A percentile compares a stretch with the other conserved stretches of the same genome.
Evolutionary conservation across 2,797 vertebrate species (phyloP).

Genomic region (Poecilia gillii): DNA sequence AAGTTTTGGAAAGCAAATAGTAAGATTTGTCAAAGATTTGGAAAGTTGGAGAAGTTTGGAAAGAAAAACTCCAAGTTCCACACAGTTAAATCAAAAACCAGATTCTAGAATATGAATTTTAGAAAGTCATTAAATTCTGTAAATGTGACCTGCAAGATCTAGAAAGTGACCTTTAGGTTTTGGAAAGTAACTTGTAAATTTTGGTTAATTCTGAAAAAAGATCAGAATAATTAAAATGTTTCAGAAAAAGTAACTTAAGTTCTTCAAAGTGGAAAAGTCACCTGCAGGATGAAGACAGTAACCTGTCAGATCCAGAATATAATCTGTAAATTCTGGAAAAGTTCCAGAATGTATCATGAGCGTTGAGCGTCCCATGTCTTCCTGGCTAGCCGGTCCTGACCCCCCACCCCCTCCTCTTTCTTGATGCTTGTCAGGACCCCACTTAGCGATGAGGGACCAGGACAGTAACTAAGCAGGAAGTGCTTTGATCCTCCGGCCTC

Average conservation of each 20-base stretch:
- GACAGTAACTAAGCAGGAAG: constrained; percentile 3
- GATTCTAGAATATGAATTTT: neutral
- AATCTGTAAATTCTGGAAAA: neutral
- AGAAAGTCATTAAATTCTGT: neutral
- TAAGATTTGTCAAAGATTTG: neutral
- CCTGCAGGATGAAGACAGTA: neutral
- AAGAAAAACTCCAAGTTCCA: neutral
- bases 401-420: neutral
- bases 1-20: neutral
- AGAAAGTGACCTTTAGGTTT: neutral
- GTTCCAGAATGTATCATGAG: neutral
- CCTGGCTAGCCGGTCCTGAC: no score
- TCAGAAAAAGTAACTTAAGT: neutral
- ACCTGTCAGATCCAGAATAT: neutral
- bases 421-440: constrained; percentile 1
- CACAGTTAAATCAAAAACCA: neutral
- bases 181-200: neutral
- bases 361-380: neutral
- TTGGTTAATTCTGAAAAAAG: no score
- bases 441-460: neutral
- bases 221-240: no score
- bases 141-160: neutral
- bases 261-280: neutral
- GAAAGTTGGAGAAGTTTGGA: neutral
- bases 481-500: neutral